Percentiles rank a stretch among this genome's conserved stretches.
Conservation (phyloP, 1,140 invertebrate genomes). For the Belonocnema kinseyi region DNA sequence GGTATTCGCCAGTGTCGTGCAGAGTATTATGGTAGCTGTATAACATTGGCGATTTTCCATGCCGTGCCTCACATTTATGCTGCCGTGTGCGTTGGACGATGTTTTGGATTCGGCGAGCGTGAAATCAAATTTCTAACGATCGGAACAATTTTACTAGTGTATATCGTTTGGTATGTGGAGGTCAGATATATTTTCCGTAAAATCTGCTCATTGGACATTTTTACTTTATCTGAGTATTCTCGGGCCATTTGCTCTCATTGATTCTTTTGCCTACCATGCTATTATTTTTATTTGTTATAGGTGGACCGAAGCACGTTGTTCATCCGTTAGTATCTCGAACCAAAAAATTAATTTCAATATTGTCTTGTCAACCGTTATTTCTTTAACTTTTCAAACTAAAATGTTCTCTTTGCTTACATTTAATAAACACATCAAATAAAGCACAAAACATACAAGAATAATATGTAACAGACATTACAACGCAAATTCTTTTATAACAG, state of each 20-base stretch:
- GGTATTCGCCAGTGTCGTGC: conserved; percentile 37
- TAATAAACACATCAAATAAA: too few species aligned
- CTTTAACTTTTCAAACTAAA: too few species aligned
- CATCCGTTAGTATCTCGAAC: not conserved
- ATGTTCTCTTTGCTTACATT: too few species aligned
- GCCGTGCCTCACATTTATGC: conserved; percentile 38
- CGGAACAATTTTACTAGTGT: conserved; percentile 47
- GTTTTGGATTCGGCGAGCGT: conserved; percentile 66
- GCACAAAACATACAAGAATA: too few species aligned
- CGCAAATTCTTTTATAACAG: too few species aligned
- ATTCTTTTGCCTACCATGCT: not conserved
- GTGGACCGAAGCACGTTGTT: not conserved
- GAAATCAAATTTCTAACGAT: conserved; percentile 72
- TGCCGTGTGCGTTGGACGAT: conserved; percentile 54
- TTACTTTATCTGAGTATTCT: conserved; percentile 14
- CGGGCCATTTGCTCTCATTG: conserved; percentile 24
- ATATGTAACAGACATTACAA: too few species aligned
- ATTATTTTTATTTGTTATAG: not conserved
- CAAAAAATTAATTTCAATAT: not conserved
- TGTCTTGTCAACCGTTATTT: too few species aligned
- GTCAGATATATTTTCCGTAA: conserved; percentile 23
- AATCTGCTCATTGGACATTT: conserved; percentile 18
- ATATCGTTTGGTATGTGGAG: conserved; percentile 5
- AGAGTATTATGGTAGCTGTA: conserved; percentile 23
- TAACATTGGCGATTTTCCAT: conserved; percentile 26